Conservation (phyloP, 2,888 invertebrate genomes). For the Cephus nigrinus region DNA sequence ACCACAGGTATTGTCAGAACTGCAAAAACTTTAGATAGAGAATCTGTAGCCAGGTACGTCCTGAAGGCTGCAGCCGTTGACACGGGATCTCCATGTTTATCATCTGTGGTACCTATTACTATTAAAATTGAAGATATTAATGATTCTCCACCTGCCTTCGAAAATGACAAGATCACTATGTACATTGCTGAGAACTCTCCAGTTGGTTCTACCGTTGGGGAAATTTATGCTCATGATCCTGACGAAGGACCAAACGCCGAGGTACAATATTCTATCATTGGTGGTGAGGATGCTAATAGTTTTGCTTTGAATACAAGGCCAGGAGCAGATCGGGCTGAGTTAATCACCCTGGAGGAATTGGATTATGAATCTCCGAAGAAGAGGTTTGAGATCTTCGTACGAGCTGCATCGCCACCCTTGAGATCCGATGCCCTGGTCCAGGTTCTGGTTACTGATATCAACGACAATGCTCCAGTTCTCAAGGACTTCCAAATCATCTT, state of each 20-base stretch:
- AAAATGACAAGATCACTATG: constrained; percentile 86
- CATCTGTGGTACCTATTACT: constrained; percentile 77
- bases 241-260: constrained; percentile 93
- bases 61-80: constrained; percentile 91
- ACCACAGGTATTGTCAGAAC: constrained; percentile 93
- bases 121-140: constrained; percentile 90
- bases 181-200: constrained; percentile 97
- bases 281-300: constrained; percentile 89
- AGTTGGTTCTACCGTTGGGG: constrained; percentile 92
- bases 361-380: constrained; percentile 97
- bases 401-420: constrained; percentile 91
- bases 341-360: constrained; percentile 89
- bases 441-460: constrained; percentile 90
- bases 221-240: constrained; percentile 89
- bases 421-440: constrained; percentile 90
- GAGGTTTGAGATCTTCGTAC: constrained; percentile 86
- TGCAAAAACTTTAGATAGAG: constrained; percentile 89
- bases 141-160: constrained; percentile 90
- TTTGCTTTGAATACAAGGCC: constrained; percentile 85
- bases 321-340: constrained; percentile 86
- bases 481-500: constrained; percentile 94
- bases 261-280: constrained; percentile 94
- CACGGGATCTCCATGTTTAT: constrained; percentile 83
- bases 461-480: constrained; percentile 93
- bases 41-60: constrained; percentile 86